phyloP scores from a whole-genome alignment of 92 coral and sea anemone species.

The Phenganax marumi region DNA sequence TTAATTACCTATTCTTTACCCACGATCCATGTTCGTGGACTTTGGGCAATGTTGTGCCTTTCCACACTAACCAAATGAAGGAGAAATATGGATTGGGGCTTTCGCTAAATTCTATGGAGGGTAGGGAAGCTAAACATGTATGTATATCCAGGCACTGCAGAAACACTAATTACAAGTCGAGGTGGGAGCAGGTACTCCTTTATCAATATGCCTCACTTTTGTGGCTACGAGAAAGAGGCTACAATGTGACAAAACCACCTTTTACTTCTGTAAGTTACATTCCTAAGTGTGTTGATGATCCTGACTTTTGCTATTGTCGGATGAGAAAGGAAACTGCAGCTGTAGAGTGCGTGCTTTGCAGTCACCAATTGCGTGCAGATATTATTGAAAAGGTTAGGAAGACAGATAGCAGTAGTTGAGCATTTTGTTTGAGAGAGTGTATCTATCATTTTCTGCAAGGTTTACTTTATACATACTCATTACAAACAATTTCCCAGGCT shows the following conservation, averaged over 20 bases:
- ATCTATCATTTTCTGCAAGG: constrained; percentile 5
- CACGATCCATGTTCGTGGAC: constrained; percentile 20
- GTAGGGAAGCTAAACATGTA: background rate
- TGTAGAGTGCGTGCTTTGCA: background rate
- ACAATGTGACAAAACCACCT: constrained; percentile 2
- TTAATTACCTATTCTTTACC: background rate
- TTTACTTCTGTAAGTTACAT: constrained; percentile 4
- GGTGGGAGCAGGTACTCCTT: background rate
- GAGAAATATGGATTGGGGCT: constrained; percentile 38
- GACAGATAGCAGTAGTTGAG: constrained; percentile 8
- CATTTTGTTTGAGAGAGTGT: background rate
- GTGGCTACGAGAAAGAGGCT: constrained; percentile 17
- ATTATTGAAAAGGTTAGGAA: background rate
- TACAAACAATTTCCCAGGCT: background rate
- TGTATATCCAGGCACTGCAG: background rate
- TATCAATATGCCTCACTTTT: background rate
- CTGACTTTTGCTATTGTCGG: constrained; percentile 1
- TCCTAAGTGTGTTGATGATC: constrained; percentile 7
- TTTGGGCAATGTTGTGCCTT: constrained; percentile 30
- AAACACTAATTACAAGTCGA: background rate
- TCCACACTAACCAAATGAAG: constrained; percentile 27
- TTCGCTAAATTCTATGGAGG: background rate
- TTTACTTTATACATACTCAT: background rate
- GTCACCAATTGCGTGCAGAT: constrained; percentile 3
- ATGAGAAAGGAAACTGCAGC: background rate